phyloP scores from a whole-genome alignment of 2,888 invertebrate genomes.

The Platerodrilus igneus region DNA sequence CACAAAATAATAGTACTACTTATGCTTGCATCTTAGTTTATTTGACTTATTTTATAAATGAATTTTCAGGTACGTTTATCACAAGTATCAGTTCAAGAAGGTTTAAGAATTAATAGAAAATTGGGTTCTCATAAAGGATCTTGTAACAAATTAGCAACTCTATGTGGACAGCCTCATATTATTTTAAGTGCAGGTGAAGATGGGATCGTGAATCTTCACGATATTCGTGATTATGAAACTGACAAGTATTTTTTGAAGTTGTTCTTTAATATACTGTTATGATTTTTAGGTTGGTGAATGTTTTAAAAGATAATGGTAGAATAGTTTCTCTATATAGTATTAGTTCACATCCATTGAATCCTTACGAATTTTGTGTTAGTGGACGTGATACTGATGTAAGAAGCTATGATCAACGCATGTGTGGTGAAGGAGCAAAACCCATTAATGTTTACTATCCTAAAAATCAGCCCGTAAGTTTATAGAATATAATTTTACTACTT shows the following conservation, averaged over 20 bases:
- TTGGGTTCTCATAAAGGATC: constrained; percentile 67
- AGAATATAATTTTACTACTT: too few species aligned
- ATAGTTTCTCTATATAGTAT: constrained; percentile 85
- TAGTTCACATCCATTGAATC: constrained; percentile 73
- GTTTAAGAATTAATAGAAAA: constrained; percentile 50
- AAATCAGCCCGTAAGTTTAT: constrained; percentile 14
- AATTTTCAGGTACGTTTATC: constrained; percentile 55
- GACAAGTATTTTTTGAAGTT: constrained; percentile 54
- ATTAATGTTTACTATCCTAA: constrained; percentile 38
- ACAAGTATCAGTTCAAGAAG: constrained; percentile 56
- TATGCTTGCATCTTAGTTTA: constrained; percentile 3
- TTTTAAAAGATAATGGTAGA: too few species aligned
- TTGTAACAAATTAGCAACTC: constrained; percentile 80
- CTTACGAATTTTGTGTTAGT: constrained; percentile 75
- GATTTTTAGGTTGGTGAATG: constrained; percentile 4
- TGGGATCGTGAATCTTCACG: constrained; percentile 73
- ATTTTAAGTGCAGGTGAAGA: constrained; percentile 88
- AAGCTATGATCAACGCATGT: constrained; percentile 67
- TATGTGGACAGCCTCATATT: constrained; percentile 69
- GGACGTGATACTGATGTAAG: constrained; percentile 77
- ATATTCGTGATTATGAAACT: constrained; percentile 69
- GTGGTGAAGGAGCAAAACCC: constrained; percentile 28
- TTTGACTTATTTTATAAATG: not conserved
- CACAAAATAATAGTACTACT: constrained; percentile 1
- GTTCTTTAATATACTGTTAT: not conserved